Evolutionary conservation across 2,888 invertebrate species (phyloP).

Genomic region (Sericinus montela): DNA sequence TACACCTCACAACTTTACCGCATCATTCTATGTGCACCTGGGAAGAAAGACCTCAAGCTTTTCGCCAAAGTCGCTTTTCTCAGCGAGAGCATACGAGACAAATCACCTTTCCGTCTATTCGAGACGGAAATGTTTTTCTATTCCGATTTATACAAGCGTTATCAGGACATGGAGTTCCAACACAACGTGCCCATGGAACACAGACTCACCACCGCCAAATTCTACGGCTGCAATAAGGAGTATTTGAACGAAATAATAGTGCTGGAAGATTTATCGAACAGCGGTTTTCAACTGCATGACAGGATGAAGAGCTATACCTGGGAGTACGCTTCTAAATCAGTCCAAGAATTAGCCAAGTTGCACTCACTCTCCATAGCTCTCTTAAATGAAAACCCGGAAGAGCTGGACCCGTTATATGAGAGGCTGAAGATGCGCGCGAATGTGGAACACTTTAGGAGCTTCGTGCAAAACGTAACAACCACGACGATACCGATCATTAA

Average conservation of each 20-base stretch:
- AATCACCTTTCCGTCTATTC: constrained; percentile 31
- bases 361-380: constrained; percentile 57
- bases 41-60: constrained; percentile 29
- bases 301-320: constrained; percentile 47
- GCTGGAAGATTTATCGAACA: constrained; percentile 44
- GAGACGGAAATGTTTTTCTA: constrained; percentile 43
- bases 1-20: constrained; percentile 42
- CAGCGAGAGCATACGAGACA: constrained; percentile 35
- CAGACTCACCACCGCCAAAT: constrained; percentile 36
- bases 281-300: constrained; percentile 42
- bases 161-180: constrained; percentile 36
- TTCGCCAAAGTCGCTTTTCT: constrained; percentile 39
- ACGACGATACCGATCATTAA: constrained; percentile 26
- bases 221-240: constrained; percentile 38
- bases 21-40: constrained; percentile 29
- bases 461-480: constrained; percentile 19
- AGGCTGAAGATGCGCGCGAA: constrained; percentile 18
- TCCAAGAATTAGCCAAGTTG: constrained; percentile 51
- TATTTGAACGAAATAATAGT: constrained; percentile 44
- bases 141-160: constrained; percentile 35
- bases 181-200: constrained; percentile 33
- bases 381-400: constrained; percentile 36
- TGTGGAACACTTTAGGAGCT: constrained; percentile 16
- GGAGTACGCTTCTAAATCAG: constrained; percentile 43
- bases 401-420: constrained; percentile 32